These are phyloP conservation scores for Halesus radiatus DNA, from an alignment of 1,140 invertebrate genomes.

Conservation along the genomic window DNA sequence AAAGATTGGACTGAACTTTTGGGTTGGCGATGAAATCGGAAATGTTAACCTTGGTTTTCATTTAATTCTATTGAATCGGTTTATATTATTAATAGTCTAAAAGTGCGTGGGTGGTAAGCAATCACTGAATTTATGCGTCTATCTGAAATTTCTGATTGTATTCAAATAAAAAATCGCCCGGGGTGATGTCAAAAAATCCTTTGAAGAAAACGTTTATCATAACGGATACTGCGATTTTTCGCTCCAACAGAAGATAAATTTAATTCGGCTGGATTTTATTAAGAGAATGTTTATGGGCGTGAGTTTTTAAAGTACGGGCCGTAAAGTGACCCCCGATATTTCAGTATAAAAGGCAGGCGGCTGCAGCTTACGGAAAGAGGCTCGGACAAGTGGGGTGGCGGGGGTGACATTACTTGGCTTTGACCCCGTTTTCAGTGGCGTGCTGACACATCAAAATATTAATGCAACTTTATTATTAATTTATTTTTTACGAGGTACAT, in stretches of 20 bases:
- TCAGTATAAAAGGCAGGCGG: conserved; percentile 9
- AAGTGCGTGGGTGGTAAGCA: neutral
- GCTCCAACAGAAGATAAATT: conserved; percentile 8
- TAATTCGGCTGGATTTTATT: conserved; percentile 13
- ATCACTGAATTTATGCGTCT: neutral
- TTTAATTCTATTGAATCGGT: neutral
- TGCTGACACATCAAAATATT: neutral
- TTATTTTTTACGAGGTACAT: no score
- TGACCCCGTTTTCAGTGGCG: neutral
- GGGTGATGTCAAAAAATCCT: neutral
- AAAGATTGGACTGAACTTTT: no score
- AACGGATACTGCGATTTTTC: conserved; percentile 19
- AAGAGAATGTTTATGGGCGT: conserved; percentile 15
- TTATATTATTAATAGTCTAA: neutral
- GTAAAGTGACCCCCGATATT: conserved; percentile 32
- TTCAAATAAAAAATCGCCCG: neutral
- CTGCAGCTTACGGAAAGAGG: neutral
- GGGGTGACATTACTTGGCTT: conserved; percentile 9
- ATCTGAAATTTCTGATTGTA: neutral
- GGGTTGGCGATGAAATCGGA: no score
- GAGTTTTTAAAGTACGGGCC: conserved; percentile 21
- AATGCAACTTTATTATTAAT: no score
- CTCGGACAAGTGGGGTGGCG: neutral
- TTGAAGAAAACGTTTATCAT: conserved; percentile 17
- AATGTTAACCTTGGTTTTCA: no score